Evolutionary conservation across 2,797 vertebrate species (phyloP).

Genomic region (Melanotaenia nigrans): DNA sequence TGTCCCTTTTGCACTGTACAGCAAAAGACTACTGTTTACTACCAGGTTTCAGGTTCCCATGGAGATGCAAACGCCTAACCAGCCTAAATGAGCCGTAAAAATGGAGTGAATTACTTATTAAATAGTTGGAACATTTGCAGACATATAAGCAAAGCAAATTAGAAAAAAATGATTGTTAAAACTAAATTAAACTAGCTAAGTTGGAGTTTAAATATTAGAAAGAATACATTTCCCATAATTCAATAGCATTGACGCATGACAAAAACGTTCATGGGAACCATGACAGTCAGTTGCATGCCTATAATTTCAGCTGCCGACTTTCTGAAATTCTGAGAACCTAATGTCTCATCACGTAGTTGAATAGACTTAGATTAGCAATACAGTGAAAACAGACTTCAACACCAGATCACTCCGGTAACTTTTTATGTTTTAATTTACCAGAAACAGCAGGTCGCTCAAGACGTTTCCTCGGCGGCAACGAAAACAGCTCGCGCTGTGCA

Average conservation of each 20-base stretch:
- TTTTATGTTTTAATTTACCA: background rate
- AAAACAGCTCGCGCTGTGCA: conserved; percentile 27
- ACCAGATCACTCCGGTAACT: background rate
- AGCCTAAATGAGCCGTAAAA: conserved; percentile 11
- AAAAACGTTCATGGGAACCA: conserved; percentile 54
- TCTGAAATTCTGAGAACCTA: background rate
- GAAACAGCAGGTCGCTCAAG: background rate
- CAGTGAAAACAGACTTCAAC: background rate
- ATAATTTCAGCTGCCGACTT: conserved; percentile 42
- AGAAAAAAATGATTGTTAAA: too few species aligned
- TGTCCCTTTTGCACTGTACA: background rate
- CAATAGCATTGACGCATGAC: conserved; percentile 42
- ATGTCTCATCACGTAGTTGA: background rate
- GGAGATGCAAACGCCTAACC: conserved; percentile 45
- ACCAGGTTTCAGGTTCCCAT: conserved; percentile 52
- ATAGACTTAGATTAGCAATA: background rate
- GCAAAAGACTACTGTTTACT: conserved; percentile 33
- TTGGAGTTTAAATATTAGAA: background rate
- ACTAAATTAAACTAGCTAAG: too few species aligned
- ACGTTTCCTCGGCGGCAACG: background rate
- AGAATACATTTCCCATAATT: conserved; percentile 72
- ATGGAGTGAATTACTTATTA: too few species aligned
- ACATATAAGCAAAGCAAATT: background rate
- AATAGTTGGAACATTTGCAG: background rate
- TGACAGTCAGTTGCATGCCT: conserved; percentile 59